Conservation (phyloP, 2,888 invertebrate species). For the Macaria notata region DNA sequence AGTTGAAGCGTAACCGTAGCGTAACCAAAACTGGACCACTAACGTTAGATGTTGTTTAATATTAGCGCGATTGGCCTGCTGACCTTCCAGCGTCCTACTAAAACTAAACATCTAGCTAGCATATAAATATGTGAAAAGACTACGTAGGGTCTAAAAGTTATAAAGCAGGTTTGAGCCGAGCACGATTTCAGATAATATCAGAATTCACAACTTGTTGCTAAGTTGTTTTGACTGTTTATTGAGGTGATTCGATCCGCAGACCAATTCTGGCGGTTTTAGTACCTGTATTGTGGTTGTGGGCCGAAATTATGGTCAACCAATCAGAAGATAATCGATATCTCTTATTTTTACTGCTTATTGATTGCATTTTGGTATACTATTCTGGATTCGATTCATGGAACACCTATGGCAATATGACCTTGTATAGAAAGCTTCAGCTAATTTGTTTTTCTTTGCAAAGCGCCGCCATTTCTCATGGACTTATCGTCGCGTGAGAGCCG, state of each 20-base stretch:
- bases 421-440: conserved; percentile 19
- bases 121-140: conserved; percentile 5
- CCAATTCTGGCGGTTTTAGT: conserved; percentile 14
- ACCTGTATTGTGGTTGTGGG: conserved; percentile 14
- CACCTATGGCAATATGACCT: conserved; percentile 13
- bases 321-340: background rate
- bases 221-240: conserved; percentile 16
- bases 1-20: too few relatives aligned
- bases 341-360: too few relatives aligned
- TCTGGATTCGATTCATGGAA: background rate
- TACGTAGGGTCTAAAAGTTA: conserved; percentile 6
- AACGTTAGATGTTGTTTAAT: too few relatives aligned
- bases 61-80: too few relatives aligned
- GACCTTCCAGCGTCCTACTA: conserved; percentile 62
- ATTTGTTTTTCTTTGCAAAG: conserved; percentile 38
- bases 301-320: conserved; percentile 13
- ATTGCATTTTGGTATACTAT: conserved; percentile 3
- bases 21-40: too few relatives aligned
- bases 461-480: conserved; percentile 41
- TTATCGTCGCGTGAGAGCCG: conserved; percentile 51
- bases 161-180: conserved; percentile 10
- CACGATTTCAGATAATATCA: conserved; percentile 15
- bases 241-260: conserved; percentile 10
- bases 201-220: conserved; percentile 24
- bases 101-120: background rate